Evolutionary conservation across 1,140 invertebrate genomes (phyloP).

Genomic region (Euborellia annulipes): DNA sequence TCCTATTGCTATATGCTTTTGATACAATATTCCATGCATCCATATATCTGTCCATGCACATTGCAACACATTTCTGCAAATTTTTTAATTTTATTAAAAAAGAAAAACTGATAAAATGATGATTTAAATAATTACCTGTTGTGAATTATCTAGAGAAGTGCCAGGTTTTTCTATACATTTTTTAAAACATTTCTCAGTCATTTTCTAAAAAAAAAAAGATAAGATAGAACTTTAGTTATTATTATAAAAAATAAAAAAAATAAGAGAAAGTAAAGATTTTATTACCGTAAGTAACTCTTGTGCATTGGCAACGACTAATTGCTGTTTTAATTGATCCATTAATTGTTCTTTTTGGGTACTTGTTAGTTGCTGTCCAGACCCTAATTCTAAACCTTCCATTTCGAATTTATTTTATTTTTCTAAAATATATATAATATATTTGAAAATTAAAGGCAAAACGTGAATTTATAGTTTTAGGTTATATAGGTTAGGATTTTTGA

Average conservation of each 20-base stretch:
- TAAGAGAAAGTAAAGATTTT: too few species aligned
- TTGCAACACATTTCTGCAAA: constrained; percentile 86
- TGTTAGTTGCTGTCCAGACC: too few species aligned
- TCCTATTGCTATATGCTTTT: constrained; percentile 60
- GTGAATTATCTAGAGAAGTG: constrained; percentile 72
- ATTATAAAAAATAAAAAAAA: neutral
- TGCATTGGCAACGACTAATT: constrained; percentile 85
- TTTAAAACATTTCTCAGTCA: constrained; percentile 94
- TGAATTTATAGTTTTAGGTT: too few species aligned
- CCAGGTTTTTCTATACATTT: constrained; percentile 87
- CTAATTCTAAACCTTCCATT: neutral
- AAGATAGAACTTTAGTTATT: constrained; percentile 3
- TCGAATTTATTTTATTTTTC: too few species aligned
- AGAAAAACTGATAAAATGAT: constrained; percentile 8
- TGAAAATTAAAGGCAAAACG: too few species aligned
- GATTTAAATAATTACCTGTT: constrained; percentile 48
- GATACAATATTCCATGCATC: constrained; percentile 87
- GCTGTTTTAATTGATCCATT: constrained; percentile 91
- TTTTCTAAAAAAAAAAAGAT: constrained; percentile 53
- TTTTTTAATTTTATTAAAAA: too few species aligned
- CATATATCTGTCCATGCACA: constrained; percentile 98
- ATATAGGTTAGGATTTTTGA: too few species aligned
- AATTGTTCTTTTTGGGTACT: constrained; percentile 71
- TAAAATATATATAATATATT: too few species aligned
- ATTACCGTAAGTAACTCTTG: constrained; percentile 80